A percentile compares a stretch with the other conserved stretches of the same genome.
phyloP scores from a whole-genome alignment of 2,888 invertebrate genomes.

The Prosapia bicincta region DNA sequence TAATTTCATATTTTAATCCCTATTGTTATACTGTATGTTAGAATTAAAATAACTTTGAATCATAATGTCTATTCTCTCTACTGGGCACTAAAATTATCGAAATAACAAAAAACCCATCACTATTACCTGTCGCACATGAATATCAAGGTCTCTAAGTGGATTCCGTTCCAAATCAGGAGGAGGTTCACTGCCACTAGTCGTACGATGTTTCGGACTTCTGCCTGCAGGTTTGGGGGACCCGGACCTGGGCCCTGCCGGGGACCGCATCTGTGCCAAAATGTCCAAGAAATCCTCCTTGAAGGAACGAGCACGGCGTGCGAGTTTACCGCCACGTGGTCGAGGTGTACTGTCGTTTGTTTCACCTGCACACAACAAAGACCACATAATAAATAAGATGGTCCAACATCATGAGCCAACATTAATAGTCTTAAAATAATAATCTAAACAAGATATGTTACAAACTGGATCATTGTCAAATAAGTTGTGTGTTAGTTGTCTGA shows the following conservation, averaged over 20 bases:
- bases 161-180: conserved; percentile 51
- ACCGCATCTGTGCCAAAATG: conserved; percentile 86
- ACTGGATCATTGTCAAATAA: background rate
- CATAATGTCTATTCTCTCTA: no score
- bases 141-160: conserved; percentile 69
- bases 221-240: conserved; percentile 46
- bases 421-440: background rate
- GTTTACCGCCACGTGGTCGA: conserved; percentile 70
- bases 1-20: no score
- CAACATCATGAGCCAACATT: background rate
- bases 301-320: conserved; percentile 82
- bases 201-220: conserved; percentile 44
- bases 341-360: conserved; percentile 24
- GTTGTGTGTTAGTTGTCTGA: conserved; percentile 57
- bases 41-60: no score
- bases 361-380: conserved; percentile 14
- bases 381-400: background rate
- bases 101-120: no score
- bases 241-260: conserved; percentile 59
- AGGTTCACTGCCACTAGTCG: conserved; percentile 48
- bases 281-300: conserved; percentile 92
- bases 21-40: no score
- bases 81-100: no score
- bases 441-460: background rate
- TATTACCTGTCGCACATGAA: conserved; percentile 58